Conservation (phyloP, 2,888 invertebrate species). For the Phytoseiulus persimilis region DNA sequence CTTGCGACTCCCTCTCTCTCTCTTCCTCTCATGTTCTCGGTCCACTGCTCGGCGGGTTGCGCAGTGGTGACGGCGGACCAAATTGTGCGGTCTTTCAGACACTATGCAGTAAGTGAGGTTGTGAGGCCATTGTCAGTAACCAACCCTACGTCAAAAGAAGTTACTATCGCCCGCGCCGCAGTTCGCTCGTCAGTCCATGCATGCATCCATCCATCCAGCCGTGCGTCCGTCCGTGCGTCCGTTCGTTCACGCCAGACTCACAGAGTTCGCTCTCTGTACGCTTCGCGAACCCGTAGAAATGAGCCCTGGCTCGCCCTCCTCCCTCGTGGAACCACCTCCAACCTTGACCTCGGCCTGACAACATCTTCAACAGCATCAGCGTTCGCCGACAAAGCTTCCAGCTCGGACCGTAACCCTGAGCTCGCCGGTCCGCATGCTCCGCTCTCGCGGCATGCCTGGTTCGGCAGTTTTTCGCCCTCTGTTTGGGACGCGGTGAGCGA, state of each 20-base stretch:
- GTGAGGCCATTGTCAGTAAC: not conserved
- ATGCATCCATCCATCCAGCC: too few relatives aligned
- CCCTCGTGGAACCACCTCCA: not conserved
- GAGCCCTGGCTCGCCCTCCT: not conserved
- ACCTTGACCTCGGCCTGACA: not conserved
- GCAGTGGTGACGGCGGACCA: not conserved
- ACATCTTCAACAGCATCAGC: not conserved
- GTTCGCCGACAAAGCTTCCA: not conserved
- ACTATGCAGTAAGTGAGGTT: not conserved
- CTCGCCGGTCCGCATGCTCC: too few relatives aligned
- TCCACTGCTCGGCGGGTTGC: not conserved
- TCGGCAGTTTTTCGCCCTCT: too few relatives aligned
- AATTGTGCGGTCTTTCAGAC: slow-evolving; percentile 5
- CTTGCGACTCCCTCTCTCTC: not conserved
- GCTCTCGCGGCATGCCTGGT: too few relatives aligned
- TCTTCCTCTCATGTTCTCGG: not conserved
- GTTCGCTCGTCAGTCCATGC: not conserved
- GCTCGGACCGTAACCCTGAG: too few relatives aligned
- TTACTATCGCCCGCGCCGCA: not conserved
- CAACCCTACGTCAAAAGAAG: slow-evolving; percentile 5
- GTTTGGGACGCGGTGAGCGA: too few relatives aligned
- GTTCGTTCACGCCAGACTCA: not conserved
- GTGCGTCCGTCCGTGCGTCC: too few relatives aligned
- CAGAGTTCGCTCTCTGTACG: not conserved
- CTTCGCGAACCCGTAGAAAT: not conserved